phyloP scores from a whole-genome alignment of 2,888 invertebrate species.

The Cryptosula pallasiana region DNA sequence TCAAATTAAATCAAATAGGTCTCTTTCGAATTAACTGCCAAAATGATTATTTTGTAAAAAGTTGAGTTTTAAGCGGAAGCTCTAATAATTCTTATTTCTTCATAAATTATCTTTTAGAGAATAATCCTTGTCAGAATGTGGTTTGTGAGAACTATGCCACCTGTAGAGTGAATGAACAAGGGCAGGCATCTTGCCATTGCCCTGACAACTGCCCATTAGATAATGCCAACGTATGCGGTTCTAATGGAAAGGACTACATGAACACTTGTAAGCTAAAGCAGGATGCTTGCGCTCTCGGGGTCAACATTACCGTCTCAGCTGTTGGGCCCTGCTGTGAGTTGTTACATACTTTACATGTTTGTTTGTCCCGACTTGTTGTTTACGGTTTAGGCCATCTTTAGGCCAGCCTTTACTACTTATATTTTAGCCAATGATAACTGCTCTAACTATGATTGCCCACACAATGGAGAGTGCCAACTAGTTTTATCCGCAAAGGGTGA shows the following conservation, averaged over 20 bases:
- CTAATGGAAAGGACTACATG: background rate
- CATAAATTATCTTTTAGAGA: background rate
- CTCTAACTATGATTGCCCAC: background rate
- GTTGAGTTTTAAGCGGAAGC: too few relatives aligned
- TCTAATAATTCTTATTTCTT: too few relatives aligned
- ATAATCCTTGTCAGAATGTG: background rate
- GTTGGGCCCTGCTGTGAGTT: background rate
- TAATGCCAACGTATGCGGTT: background rate
- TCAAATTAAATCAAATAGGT: too few relatives aligned
- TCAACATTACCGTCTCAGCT: background rate
- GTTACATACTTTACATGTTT: too few relatives aligned
- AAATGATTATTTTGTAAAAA: too few relatives aligned
- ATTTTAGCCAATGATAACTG: background rate
- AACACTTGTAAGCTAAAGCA: background rate
- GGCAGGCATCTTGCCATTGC: background rate
- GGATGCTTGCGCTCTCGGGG: slow-evolving; percentile 3
- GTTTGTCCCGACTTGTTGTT: too few relatives aligned
- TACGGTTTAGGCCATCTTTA: too few relatives aligned
- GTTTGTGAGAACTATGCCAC: slow-evolving; percentile 2
- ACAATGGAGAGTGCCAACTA: background rate
- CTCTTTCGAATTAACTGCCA: too few relatives aligned
- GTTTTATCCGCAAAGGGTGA: background rate
- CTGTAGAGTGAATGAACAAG: background rate
- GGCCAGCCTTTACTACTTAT: background rate
- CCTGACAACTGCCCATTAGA: background rate